Evolutionary conservation across 2,888 invertebrate genomes (phyloP).

Genomic region (Pecten maximus): DNA sequence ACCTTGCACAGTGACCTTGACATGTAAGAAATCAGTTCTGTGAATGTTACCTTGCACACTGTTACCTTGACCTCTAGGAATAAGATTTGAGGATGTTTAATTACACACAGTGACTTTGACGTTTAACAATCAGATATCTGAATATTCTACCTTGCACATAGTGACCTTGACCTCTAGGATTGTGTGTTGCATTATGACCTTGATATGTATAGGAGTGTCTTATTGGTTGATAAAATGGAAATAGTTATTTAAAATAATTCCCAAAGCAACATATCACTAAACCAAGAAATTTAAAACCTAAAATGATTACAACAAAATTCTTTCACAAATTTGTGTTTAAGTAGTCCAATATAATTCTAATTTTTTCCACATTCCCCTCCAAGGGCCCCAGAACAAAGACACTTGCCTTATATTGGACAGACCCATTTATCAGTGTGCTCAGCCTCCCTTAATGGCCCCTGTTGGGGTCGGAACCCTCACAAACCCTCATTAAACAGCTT

Average conservation of each 20-base stretch:
- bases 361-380: neutral
- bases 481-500: slow-evolving; percentile 31
- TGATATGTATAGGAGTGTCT: too few species aligned
- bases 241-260: neutral
- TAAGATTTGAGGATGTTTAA: neutral
- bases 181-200: neutral
- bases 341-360: neutral
- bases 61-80: neutral
- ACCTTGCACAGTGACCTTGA: too few species aligned
- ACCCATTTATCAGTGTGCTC: neutral
- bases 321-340: neutral
- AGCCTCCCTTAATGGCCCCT: slow-evolving; percentile 29
- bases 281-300: neutral
- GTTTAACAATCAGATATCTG: too few species aligned
- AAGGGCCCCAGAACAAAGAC: neutral
- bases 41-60: too few species aligned
- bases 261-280: neutral
- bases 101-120: too few species aligned
- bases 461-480: slow-evolving; percentile 26
- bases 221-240: too few species aligned
- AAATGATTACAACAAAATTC: neutral
- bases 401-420: slow-evolving; percentile 30
- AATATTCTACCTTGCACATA: too few species aligned
- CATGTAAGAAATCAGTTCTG: too few species aligned
- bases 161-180: too few species aligned